Percentiles rank a stretch among this genome's conserved stretches.
Conservation (phyloP, 2,888 invertebrate species). For the Margaritifera margaritifera region DNA sequence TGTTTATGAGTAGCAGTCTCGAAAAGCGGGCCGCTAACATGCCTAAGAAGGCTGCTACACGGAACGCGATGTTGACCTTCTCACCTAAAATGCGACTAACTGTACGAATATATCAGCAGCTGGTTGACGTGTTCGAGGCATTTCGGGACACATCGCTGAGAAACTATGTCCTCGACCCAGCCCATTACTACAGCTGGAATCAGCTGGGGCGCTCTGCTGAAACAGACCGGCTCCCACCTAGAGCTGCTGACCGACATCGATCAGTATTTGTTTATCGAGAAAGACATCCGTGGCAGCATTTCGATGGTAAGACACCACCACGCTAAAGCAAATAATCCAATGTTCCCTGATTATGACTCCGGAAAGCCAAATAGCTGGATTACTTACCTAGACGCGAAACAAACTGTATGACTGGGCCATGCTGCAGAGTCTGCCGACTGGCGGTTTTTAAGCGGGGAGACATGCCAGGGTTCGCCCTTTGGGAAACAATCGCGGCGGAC, state of each 20-base stretch:
- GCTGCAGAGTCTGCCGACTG: constrained; percentile 52
- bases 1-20: too few species aligned
- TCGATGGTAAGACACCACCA: constrained; percentile 17
- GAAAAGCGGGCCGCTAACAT: too few species aligned
- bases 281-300: constrained; percentile 30
- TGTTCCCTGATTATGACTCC: constrained; percentile 14
- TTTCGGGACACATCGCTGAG: too few species aligned
- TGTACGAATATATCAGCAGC: too few species aligned
- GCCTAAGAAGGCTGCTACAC: too few species aligned
- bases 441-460: constrained; percentile 36
- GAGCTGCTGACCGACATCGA: constrained; percentile 31
- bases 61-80: too few species aligned
- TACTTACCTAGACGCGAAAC: constrained; percentile 19
- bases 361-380: constrained; percentile 2
- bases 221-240: constrained; percentile 21
- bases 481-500: constrained; percentile 14
- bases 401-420: constrained; percentile 40
- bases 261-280: constrained; percentile 29
- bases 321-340: constrained; percentile 34
- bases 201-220: constrained; percentile 30
- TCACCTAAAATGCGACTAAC: too few species aligned
- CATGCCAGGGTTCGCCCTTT: constrained; percentile 19
- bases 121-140: too few species aligned
- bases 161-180: too few species aligned
- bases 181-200: constrained; percentile 61